These are phyloP conservation scores for Scaptomyza caliginosa DNA, from an alignment of 2,888 invertebrate genomes.

Conservation along the genomic window DNA sequence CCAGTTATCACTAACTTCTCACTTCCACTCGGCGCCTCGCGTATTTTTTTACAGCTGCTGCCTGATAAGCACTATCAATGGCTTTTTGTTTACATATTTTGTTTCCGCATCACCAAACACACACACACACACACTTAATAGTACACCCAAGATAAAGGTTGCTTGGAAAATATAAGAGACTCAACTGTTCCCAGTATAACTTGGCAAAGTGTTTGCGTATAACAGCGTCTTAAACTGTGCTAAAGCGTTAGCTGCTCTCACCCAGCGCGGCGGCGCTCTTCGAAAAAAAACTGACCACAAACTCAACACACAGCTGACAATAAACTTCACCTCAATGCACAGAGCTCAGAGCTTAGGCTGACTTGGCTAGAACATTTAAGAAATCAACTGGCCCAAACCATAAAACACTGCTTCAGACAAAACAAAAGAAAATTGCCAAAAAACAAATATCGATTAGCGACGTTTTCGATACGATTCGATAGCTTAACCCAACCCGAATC, in stretches of 20 bases:
- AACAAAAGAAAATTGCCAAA: conserved; percentile 31
- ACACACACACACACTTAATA: background rate
- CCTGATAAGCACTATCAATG: conserved; percentile 65
- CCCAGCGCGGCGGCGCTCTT: conserved; percentile 50
- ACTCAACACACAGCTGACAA: conserved; percentile 59
- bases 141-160: background rate
- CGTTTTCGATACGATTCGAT: conserved; percentile 34
- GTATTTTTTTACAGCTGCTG: conserved; percentile 30
- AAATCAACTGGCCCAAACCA: conserved; percentile 32
- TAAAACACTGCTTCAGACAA: conserved; percentile 19
- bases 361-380: conserved; percentile 29
- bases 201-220: conserved; percentile 14
- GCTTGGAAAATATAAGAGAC: conserved; percentile 38
- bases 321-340: conserved; percentile 51
- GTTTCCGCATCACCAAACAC: conserved; percentile 18
- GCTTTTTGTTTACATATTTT: conserved; percentile 48
- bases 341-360: conserved; percentile 32
- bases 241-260: background rate
- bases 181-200: conserved; percentile 46
- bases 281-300: conserved; percentile 1
- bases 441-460: conserved; percentile 63
- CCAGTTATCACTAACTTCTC: conserved; percentile 46
- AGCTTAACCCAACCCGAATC: too few species aligned
- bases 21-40: conserved; percentile 29
- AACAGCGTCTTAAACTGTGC: conserved; percentile 20